Conservation (phyloP, 2,888 invertebrate genomes). For the Xestia xanthographa region DNA sequence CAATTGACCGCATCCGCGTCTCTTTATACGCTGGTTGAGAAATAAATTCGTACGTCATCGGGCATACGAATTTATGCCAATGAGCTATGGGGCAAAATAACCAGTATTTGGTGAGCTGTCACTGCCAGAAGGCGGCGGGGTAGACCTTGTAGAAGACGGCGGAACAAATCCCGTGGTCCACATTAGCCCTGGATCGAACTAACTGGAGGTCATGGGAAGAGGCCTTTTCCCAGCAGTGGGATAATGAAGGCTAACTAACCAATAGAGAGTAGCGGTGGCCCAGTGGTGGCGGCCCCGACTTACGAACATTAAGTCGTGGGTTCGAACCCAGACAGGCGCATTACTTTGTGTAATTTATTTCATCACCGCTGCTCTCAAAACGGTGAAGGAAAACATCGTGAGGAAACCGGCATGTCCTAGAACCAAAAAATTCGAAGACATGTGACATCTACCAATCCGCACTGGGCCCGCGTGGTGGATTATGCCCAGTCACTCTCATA, state of each 20-base stretch:
- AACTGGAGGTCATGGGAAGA: neutral
- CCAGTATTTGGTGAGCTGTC: neutral
- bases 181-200: neutral
- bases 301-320: too few species aligned
- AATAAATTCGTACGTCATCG: conserved; percentile 56
- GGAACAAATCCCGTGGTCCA: neutral
- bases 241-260: neutral
- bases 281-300: too few species aligned
- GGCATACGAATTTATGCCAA: neutral
- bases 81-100: neutral
- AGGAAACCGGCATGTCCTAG: too few species aligned
- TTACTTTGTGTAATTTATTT: too few species aligned
- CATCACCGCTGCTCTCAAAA: too few species aligned
- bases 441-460: too few species aligned
- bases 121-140: neutral
- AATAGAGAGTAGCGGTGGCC: too few species aligned
- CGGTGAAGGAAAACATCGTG: too few species aligned
- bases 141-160: neutral
- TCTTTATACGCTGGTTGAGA: conserved; percentile 52
- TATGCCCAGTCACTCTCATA: too few species aligned
- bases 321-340: too few species aligned
- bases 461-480: too few species aligned
- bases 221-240: neutral
- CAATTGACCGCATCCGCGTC: conserved; percentile 68
- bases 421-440: too few species aligned